Evolutionary conservation across 2,113 vertebrate genomes (phyloP), one percentile per base, ranked within the genome.

Genomic region (Coturnix japonica): DNA sequence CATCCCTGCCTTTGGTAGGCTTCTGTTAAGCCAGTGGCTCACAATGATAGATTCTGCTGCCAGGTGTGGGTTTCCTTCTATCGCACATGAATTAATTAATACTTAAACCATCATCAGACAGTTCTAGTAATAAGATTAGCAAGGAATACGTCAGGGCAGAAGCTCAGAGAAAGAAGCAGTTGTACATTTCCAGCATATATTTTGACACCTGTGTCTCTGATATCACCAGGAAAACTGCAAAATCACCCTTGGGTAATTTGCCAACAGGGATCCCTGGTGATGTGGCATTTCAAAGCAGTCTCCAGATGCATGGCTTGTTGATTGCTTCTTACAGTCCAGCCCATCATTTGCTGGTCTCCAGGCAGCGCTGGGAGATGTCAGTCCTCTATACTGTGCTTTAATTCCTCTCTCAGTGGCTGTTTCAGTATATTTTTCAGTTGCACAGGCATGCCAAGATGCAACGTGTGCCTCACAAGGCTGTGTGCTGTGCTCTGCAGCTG

Each of bases 371-470:
- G 26, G 49, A 54, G 43, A n/a, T 17, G 28, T 25, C 43, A 6
- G 21, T 8, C 64, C 1, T 0, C n/a, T 67, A 73, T 57, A 19
- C 64, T 1, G 1, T 1, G 4, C 69, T 28, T 35, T 4, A 17
- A 18, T 53, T 71, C 33, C 82, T 47, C 28, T 26, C 61, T 30
- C 77, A 39, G 63, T 30, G 19, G 21, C 30, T 25, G 0, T 72
- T 60, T 19, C 5, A 2, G 49, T 30, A 30, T 37, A 20, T 11
- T 41, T 54, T 46, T 53, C 13, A 2, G 10, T 26, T 21, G 26
- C 1, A 1, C 8, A 21, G 59, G 14, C 22, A 11, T 13, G 9
- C 33, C 54, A 31, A 17, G n/a, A 11, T 41, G 4, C 17, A 37
- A 17, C 7, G 3, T 1, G 15, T 39, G 37, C 46, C 56, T 31